Base-by-base conservation (phyloP, 2,113 vertebrate genomes). In the Heterotilapia buettikoferi region DNA sequence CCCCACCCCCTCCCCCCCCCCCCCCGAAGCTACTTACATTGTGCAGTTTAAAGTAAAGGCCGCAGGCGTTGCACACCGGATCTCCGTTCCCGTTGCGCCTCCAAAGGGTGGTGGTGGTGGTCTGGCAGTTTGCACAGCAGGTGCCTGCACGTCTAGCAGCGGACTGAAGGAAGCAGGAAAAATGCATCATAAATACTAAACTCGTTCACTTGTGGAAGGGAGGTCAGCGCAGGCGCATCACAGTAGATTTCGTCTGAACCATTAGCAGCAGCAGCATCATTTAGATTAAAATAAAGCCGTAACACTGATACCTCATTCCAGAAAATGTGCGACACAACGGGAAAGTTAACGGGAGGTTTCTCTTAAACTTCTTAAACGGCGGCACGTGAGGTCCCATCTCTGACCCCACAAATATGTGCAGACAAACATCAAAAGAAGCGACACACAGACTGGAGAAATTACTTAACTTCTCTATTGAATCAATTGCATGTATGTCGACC, bases 11-110 rank as follows among this genome's bases (percentile, higher is more conserved):
- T n/a, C n/a, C n/a, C n/a, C n/a, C 43, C 83, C 47, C 87, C 38
- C 54, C 21, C 21, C 24, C 85, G 31, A 71, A 82, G 78, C 82
- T 89, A 97, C 99, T 99, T 96, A 99, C 99, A 95, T 99, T 99
- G 97, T 99, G 99, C 92, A 99, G 97, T 96, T 99, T 99, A 94
- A 97, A 99, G 98, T 99, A 99, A 90, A 99, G 98, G 93, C 99
- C 99, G 54, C 99, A 99, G 97, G 99, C 99, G 84, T 99, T 99
- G 94, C 99, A 99, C 92, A 99, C 99, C 0, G 99, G 99, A 97
- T 99, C 99, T 82, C 99, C 99, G 57, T 99, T 99, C 91, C 98
- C 98, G 71, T 99, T 99, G 73, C 99, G 97, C 95, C 99, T 97
- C 99, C 99, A 99, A 94, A 99, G 97, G 88, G 99, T 99, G 88